Evolutionary conservation across 2,113 vertebrate genomes (phyloP).

Genomic region (Jacana jacana): DNA sequence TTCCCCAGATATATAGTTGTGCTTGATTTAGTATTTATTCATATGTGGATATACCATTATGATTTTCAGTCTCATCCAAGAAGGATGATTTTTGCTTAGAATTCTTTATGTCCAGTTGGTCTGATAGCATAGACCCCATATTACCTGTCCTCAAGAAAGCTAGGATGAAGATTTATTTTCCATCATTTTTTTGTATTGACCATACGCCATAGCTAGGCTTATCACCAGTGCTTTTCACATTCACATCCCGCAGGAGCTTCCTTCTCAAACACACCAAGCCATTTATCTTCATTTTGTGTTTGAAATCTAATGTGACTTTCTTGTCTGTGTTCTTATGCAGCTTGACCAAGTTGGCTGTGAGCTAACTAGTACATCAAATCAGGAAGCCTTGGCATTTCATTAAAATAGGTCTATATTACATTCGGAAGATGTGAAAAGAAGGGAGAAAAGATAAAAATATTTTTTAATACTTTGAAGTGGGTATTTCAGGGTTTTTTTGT

Average conservation of each 20-base stretch:
- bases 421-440: not conserved
- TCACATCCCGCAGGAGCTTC: conserved; percentile 46
- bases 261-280: not conserved
- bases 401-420: not conserved
- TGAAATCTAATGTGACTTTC: conserved; percentile 61
- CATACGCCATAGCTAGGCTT: not conserved
- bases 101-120: not conserved
- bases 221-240: conserved; percentile 22
- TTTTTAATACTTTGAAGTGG: accelerated
- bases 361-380: conserved; percentile 47
- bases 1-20: not conserved
- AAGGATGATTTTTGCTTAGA: not conserved
- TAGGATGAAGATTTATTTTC: conserved; percentile 38
- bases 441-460: not conserved
- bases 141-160: not conserved
- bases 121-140: not conserved
- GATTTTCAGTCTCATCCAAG: not conserved
- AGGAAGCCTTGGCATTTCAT: conserved; percentile 16
- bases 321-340: conserved; percentile 40
- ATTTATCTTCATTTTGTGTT: conserved; percentile 77
- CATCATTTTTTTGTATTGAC: conserved; percentile 20
- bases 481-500: too few relatives aligned
- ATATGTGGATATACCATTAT: not conserved
- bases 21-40: not conserved
- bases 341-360: conserved; percentile 35